Base-by-base conservation (phyloP, 2,888 invertebrate species). In the Hirtodrosophila duncani region DNA sequence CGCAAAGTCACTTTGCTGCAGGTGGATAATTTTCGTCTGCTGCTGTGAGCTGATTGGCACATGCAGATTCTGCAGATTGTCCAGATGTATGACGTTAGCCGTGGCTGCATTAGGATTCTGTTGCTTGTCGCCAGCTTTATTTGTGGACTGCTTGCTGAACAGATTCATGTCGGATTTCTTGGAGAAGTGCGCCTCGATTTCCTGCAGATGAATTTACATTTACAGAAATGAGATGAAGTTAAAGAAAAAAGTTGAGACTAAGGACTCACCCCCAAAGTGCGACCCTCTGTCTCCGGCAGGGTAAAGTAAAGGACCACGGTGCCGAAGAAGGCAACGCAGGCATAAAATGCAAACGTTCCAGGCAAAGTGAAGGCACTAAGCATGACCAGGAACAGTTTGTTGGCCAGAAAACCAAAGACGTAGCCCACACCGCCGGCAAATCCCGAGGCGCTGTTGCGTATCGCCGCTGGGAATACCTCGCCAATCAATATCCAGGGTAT, bases 251-350 rank as follows among this genome's bases (percentile, higher is more conserved):
- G 1, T 17, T 1, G 1, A 17, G 10, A 0, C n/a, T 1, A 0
- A 6, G 2, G 8, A 67, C 85, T 81, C 72, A 86, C 86, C 9
- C 67, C 78, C 27, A 95, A 84, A 0, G 90, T 91, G 74, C 93
- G 91, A 0, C 94, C 94, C 84, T 95, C 95, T 0, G 95, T 95
- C 88, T 95, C 95, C 0, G 95, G 95, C 48, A 95, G 84, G 20
- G 90, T 87, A 53, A 91, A 91, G 81, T 91, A 93, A 20, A 95
- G 87, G 5, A 90, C 84, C 2, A 90, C 55, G n/a, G 90, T 88
- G 0, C 94, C 94, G 0, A 89, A 55, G 3, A 92, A 83, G 67
- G 92, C 89, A 1, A 93, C 87, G 2, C 87, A 62, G 0, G 91
- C 90, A 81, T 93, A 93, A 17, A 94, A 88, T 75, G 91, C 90